These are phyloP conservation scores for Diaperis boleti DNA, from an alignment of 2,888 invertebrate species.

Conservation along the genomic window DNA sequence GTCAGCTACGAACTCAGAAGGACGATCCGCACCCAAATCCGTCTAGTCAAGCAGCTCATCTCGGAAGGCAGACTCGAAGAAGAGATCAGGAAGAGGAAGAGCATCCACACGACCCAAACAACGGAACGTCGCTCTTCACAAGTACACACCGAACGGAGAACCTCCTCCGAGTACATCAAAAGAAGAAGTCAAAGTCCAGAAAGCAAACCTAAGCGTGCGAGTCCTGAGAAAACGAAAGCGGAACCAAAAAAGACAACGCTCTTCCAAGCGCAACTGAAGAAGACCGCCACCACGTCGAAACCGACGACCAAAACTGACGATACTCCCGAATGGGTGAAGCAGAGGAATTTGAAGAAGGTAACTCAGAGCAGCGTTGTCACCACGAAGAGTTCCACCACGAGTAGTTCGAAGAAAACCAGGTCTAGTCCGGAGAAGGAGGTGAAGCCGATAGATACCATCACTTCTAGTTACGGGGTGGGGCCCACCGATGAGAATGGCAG, in stretches of 20 bases:
- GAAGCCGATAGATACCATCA: constrained; percentile 75
- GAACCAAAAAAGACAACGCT: constrained; percentile 43
- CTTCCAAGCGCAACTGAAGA: constrained; percentile 56
- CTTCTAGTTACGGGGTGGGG: constrained; percentile 86
- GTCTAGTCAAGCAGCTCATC: constrained; percentile 76
- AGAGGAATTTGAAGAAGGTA: constrained; percentile 72
- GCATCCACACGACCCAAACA: not conserved
- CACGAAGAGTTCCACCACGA: constrained; percentile 46
- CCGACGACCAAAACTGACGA: constrained; percentile 66
- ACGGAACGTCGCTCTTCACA: constrained; percentile 46
- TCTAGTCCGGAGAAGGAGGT: constrained; percentile 62
- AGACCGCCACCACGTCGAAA: constrained; percentile 62
- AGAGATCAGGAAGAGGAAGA: constrained; percentile 41
- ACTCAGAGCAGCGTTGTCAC: constrained; percentile 56
- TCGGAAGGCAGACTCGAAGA: constrained; percentile 58
- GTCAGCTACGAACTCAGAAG: constrained; percentile 82
- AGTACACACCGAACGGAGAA: constrained; percentile 48
- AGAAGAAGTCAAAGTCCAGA: constrained; percentile 45
- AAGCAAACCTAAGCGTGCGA: too few species aligned
- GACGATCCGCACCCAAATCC: constrained; percentile 81
- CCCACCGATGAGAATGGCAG: constrained; percentile 84
- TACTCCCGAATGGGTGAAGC: constrained; percentile 74
- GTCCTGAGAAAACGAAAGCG: constrained; percentile 45
- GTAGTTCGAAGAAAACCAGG: constrained; percentile 54
- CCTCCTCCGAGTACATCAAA: constrained; percentile 48